Evolutionary conservation across 1,140 invertebrate species (phyloP), one percentile per base, ranked within the genome.

Genomic region (Ladona fulva): DNA sequence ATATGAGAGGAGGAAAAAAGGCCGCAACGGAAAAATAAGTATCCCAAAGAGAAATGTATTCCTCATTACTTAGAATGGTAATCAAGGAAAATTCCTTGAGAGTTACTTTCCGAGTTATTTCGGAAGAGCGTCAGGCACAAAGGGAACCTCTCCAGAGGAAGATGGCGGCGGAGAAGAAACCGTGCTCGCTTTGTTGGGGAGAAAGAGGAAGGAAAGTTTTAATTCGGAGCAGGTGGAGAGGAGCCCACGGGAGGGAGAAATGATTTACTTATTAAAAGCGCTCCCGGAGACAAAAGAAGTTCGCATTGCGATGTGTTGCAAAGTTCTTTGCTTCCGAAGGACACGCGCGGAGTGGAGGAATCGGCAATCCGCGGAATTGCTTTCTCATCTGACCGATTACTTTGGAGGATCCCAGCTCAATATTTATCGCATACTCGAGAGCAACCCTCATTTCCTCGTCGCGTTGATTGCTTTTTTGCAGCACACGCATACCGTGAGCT

Each of bases 41-140:
- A 22, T 66, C 16, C n/a, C 16, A 66, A 22, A 66, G 52, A 66
- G 52, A 66, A 66, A 66, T 22, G 52, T 66, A 66, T 66, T 66
- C 52, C 52, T 66, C 52, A 66, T 66, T 66, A 66, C 52, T 66
- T 22, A 19, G 52, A 66, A 66, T 66, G 52, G 52, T 66, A 66
- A 66, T 66, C 52, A 66, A 22, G 52, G 52, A 66, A 22, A 66
- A 66, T 66, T 66, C 52, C 52, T 66, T 22, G 52, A 66, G n/a
- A 66, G n/a, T 16, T 19, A 66, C 52, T 22, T 66, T 66, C 3
- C 16, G 52, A 22, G 52, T 66, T 66, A 66, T 66, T 66, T 66
- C 52, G 52, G 44, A 19, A 52, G 19, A 52, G 44, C 44, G 19
- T 52, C 19, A 19, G 52, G n/a, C 52, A 66, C 52, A 66, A 66